Evolutionary conservation across 2,888 invertebrate genomes (phyloP).

Genomic region (Pachycephus smyrnensis): DNA sequence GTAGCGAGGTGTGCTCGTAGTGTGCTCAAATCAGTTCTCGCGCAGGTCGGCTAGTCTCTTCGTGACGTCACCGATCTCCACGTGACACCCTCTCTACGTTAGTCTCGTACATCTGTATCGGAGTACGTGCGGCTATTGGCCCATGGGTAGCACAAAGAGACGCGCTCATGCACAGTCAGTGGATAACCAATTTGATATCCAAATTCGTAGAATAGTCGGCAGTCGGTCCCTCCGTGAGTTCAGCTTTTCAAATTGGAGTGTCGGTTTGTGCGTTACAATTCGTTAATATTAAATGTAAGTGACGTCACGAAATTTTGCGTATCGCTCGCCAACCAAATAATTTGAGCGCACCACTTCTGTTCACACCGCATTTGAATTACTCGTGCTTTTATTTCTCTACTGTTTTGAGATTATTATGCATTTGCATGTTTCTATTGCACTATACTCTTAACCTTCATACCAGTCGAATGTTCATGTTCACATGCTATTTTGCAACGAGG

Average conservation of each 20-base stretch:
- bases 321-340: background rate
- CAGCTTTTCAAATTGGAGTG: background rate
- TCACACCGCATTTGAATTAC: background rate
- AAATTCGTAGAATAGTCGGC: background rate
- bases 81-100: background rate
- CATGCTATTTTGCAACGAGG: background rate
- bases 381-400: background rate
- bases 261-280: background rate
- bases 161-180: background rate
- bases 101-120: background rate
- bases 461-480: background rate
- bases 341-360: background rate
- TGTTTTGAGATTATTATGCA: background rate
- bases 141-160: background rate
- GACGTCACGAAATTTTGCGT: background rate
- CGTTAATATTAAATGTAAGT: background rate
- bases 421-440: background rate
- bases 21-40: conserved; percentile 23
- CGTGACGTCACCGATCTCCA: conserved; percentile 16
- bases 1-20: conserved; percentile 15
- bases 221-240: background rate
- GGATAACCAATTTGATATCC: background rate
- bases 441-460: background rate
- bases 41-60: conserved; percentile 20
- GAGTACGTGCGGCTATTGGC: background rate